Conservation (phyloP, 2,797 vertebrate genomes). For the Halcyon leucocephala region DNA sequence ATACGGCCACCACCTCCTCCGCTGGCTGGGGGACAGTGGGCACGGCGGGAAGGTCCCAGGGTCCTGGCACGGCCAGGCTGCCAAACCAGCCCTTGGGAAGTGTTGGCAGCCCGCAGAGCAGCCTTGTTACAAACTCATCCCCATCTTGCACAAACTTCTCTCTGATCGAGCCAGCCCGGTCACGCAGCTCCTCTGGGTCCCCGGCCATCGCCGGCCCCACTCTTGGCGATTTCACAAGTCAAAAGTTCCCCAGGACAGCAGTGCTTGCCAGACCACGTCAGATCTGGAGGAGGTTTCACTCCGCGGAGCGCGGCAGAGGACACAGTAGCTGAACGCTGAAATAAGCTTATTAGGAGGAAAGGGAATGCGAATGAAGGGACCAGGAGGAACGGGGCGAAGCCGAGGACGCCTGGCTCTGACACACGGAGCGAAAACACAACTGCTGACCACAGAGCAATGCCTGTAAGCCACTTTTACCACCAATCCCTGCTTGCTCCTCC, state of each 20-base stretch:
- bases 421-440: neutral
- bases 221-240: constrained; percentile 1
- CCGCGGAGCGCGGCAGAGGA: neutral
- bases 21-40: constrained; percentile 59
- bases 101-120: constrained; percentile 29
- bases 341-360: neutral
- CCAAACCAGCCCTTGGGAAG: constrained; percentile 65
- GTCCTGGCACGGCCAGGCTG: constrained; percentile 60
- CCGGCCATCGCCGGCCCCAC: neutral
- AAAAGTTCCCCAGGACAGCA: neutral
- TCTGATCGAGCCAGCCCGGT: neutral
- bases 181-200: neutral
- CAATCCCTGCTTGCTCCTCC: neutral
- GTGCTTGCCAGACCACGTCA: neutral
- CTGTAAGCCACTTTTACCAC: neutral
- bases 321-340: neutral
- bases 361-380: neutral
- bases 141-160: neutral
- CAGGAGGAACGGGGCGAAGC: accelerated
- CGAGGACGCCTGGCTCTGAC: neutral
- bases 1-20: constrained; percentile 58
- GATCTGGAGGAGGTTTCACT: neutral
- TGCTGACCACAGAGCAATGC: neutral
- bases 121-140: constrained; percentile 11
- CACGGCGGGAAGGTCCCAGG: constrained; percentile 35